Conservation (phyloP, 1,140 invertebrate species). For the Eriocheir sinensis region DNA sequence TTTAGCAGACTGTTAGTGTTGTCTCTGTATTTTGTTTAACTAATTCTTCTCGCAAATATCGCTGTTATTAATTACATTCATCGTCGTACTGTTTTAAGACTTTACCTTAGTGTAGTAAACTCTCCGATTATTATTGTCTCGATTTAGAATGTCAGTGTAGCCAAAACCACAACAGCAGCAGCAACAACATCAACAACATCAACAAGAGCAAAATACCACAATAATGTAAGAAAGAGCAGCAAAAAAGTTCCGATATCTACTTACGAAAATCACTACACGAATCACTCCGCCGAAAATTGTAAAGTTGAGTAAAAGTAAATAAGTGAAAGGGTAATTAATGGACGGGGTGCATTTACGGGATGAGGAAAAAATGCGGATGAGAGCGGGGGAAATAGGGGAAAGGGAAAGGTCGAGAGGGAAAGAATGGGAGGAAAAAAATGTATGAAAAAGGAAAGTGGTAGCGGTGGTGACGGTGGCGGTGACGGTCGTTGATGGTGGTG, state of each 20-base stretch:
- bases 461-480: neutral
- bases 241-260: neutral
- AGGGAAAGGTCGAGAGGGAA: neutral
- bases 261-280: neutral
- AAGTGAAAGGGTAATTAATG: constrained; percentile 45
- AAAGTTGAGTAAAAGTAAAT: constrained; percentile 19
- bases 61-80: too few relatives aligned
- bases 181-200: too few relatives aligned
- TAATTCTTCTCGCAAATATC: too few relatives aligned
- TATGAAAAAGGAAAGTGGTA: neutral
- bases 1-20: too few relatives aligned
- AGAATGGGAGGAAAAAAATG: neutral
- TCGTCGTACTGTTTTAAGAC: too few relatives aligned
- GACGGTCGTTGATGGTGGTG: neutral
- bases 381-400: neutral
- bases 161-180: too few relatives aligned
- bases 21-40: too few relatives aligned
- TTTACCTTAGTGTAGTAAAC: too few relatives aligned
- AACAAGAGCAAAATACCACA: too few relatives aligned
- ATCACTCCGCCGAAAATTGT: neutral
- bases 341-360: neutral
- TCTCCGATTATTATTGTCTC: too few relatives aligned
- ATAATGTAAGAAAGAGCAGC: neutral
- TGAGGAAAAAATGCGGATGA: neutral
- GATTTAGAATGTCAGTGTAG: too few relatives aligned